Conservation (phyloP, 2,797 vertebrate genomes). For the Bucorvus abyssinicus region DNA sequence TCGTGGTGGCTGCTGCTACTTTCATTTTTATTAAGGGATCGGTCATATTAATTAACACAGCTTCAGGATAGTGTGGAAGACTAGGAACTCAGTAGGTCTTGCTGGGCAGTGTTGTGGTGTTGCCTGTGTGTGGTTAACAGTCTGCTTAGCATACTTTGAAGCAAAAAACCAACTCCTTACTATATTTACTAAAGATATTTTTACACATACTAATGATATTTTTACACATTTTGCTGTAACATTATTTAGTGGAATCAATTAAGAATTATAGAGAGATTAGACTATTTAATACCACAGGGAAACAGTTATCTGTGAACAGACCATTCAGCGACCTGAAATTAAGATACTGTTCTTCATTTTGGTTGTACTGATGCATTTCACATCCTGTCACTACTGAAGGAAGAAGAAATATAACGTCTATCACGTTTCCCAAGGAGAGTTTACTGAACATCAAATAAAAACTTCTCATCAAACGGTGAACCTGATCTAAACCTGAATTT, state of each 20-base stretch:
- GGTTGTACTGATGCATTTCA: not conserved
- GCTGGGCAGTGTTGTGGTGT: not conserved
- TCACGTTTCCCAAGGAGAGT: not conserved
- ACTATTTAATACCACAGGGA: not conserved
- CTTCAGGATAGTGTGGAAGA: not conserved
- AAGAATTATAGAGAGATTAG: not conserved
- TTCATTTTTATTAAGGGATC: not conserved
- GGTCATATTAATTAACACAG: not conserved
- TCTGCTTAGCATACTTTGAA: not conserved
- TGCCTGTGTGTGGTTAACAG: not conserved
- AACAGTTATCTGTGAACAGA: not conserved
- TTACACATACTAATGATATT: not conserved
- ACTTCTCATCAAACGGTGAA: not conserved
- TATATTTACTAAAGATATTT: not conserved
- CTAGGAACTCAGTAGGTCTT: not conserved
- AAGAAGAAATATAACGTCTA: not conserved
- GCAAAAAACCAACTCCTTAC: rapidly evolving
- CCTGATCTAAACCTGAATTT: not conserved
- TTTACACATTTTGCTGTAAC: not conserved
- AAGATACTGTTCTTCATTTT: not conserved
- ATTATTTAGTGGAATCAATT: not conserved
- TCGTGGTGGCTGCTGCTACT: not conserved
- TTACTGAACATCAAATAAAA: not conserved
- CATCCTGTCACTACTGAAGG: not conserved
- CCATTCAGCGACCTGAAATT: not conserved